Evolutionary conservation across 92 coral and sea anemone genomes (phyloP), one percentile per base, ranked within the genome.

Genomic region (Bergia sp.): DNA sequence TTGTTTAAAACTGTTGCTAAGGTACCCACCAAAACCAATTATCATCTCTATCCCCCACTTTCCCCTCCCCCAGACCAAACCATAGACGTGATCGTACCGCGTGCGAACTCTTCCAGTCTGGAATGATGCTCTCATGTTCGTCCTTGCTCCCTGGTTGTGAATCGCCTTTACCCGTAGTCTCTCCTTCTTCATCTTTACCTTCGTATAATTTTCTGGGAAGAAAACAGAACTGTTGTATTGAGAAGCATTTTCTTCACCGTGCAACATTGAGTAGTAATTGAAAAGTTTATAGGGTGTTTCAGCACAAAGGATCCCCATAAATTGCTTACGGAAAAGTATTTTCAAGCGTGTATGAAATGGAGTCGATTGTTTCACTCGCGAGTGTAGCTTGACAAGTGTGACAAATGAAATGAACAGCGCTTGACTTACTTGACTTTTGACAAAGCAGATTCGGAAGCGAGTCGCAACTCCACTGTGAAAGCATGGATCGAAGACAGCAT

Each of bases 71-170:
- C 58, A 53, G 58, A 8, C 18, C 58, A 53, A 73, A 76, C 43
- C 13, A 37, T 39, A 38, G 18, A 74, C 18, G 20, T 5, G 5
- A 42, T 8, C 90, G 6, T 93, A 95, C 98, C 98, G 98, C 96
- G 50, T 95, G 98, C 3, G 98, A 95, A 72, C 98, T 95, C 82
- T 95, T 95, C 98, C 98, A 95, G 87, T 95, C 96, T 10, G 98
- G 98, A 44, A 95, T 90, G 5, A 91, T 88, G 66, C 98, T 94
- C 91, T 79, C 86, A 41, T 90, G 89, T 64, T 91, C 92, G 76
- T 91, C 73, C 23, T 92, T 92, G 37, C 73, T 77, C 47, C 80
- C 94, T 1, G 92, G 79, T 20, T 90, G 76, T 53, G 89, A 55
- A 71, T 47, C 44, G 9, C 8, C 47, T 65, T 64, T 29, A 29